phyloP scores from a whole-genome alignment of 2,888 invertebrate species.

The Morinoia aosen region DNA sequence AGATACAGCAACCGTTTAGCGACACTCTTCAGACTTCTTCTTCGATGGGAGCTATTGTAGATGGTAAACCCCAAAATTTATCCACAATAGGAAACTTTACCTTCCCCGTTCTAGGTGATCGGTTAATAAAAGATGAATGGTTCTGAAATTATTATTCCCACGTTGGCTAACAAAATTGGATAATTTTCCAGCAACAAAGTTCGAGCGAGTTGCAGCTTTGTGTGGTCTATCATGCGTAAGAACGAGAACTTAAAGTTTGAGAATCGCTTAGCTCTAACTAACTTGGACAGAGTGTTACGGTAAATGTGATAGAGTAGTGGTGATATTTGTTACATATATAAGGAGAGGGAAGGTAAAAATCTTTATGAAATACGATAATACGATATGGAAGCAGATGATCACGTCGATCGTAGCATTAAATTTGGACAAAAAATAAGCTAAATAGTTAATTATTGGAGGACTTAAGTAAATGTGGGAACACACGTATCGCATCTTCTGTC shows the following conservation, averaged over 20 bases:
- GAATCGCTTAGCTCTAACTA: neutral
- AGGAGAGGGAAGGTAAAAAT: neutral
- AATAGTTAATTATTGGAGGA: neutral
- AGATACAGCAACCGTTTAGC: neutral
- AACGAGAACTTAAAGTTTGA: neutral
- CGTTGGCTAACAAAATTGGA: neutral
- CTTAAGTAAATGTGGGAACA: neutral
- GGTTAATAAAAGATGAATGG: neutral
- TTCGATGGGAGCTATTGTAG: neutral
- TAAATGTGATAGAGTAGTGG: slow-evolving; percentile 19
- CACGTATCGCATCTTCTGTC: neutral
- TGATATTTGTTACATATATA: slow-evolving; percentile 19
- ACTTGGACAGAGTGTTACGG: neutral
- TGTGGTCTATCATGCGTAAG: neutral
- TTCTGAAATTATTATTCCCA: neutral
- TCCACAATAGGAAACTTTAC: neutral
- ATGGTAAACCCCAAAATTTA: neutral
- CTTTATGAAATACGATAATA: neutral
- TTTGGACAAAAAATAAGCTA: neutral
- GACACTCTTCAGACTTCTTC: neutral
- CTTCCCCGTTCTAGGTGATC: neutral
- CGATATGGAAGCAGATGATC: neutral
- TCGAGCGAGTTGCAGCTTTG: neutral
- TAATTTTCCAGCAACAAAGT: neutral
- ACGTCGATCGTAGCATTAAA: neutral